Evolutionary conservation across 2,113 vertebrate genomes (phyloP).

Genomic region (Pelvicachromis taeniatus): DNA sequence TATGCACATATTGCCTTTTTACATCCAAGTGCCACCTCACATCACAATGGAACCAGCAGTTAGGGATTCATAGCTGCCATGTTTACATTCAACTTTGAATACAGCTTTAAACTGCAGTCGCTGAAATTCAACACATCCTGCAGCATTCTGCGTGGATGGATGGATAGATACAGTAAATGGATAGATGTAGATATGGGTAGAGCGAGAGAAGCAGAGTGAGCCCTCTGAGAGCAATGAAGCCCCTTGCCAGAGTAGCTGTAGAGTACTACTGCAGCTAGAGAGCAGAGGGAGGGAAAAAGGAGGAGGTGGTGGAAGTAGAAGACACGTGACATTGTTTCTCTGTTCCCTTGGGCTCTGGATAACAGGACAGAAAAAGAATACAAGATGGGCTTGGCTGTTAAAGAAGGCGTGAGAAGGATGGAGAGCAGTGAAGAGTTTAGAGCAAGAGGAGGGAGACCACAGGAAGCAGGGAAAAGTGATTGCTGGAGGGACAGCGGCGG

Average conservation of each 20-base stretch:
- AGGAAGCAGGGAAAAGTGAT: slow-evolving; percentile 25
- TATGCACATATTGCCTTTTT: not conserved
- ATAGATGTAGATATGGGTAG: not conserved
- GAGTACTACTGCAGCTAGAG: slow-evolving; percentile 42
- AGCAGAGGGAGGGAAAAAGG: slow-evolving; percentile 14
- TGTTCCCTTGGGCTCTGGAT: slow-evolving; percentile 46
- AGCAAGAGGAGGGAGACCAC: slow-evolving; percentile 16
- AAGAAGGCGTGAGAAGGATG: slow-evolving; percentile 21
- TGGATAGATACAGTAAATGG: not conserved
- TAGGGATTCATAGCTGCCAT: not conserved
- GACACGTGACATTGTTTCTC: slow-evolving; percentile 48
- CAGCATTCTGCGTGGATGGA: not conserved
- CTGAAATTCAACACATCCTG: not conserved
- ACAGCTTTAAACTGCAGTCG: not conserved
- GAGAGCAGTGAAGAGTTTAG: slow-evolving; percentile 8
- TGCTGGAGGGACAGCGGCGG: not conserved
- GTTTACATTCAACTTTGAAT: not conserved
- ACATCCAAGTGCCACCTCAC: not conserved
- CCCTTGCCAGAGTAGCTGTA: slow-evolving; percentile 8
- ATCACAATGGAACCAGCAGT: not conserved
- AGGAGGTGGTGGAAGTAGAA: slow-evolving; percentile 16
- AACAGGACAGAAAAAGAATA: slow-evolving; percentile 37
- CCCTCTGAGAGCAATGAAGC: not conserved
- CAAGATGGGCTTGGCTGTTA: slow-evolving; percentile 27
- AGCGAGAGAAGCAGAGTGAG: not conserved